A percentile compares a stretch with the other conserved stretches of the same genome.
phyloP scores from a whole-genome alignment of 2,113 vertebrate genomes.

The Columbina picui region DNA sequence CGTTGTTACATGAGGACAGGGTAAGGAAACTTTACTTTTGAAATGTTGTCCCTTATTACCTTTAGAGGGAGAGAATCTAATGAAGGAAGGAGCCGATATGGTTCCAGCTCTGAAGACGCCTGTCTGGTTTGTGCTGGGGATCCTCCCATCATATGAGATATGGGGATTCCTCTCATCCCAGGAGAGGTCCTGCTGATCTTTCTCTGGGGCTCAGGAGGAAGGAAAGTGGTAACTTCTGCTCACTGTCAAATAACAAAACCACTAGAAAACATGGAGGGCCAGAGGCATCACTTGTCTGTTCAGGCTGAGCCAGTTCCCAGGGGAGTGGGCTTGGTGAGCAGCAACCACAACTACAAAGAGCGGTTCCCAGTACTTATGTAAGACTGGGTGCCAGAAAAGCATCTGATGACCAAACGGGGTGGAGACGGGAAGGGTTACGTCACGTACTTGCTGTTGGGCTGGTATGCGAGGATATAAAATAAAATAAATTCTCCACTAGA shows the following conservation, averaged over 20 bases:
- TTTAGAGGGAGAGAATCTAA: neutral
- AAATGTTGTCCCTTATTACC: rapidly evolving
- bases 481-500: neutral
- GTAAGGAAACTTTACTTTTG: conserved; percentile 63
- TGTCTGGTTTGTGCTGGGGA: neutral
- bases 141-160: neutral
- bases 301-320: neutral
- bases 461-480: neutral
- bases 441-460: neutral
- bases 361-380: neutral
- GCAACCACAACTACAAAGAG: neutral
- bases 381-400: neutral
- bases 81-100: neutral
- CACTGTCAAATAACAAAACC: rapidly evolving
- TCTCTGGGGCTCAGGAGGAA: neutral
- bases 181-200: neutral
- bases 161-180: neutral
- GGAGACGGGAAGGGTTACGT: neutral
- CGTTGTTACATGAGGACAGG: conserved; percentile 91
- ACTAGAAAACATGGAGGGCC: neutral
- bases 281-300: neutral
- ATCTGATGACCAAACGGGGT: neutral
- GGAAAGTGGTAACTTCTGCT: neutral
- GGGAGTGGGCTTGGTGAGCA: neutral
- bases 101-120: neutral